phyloP scores from a whole-genome alignment of 2,888 invertebrate genomes.

The Eutolmus rufibarbis region DNA sequence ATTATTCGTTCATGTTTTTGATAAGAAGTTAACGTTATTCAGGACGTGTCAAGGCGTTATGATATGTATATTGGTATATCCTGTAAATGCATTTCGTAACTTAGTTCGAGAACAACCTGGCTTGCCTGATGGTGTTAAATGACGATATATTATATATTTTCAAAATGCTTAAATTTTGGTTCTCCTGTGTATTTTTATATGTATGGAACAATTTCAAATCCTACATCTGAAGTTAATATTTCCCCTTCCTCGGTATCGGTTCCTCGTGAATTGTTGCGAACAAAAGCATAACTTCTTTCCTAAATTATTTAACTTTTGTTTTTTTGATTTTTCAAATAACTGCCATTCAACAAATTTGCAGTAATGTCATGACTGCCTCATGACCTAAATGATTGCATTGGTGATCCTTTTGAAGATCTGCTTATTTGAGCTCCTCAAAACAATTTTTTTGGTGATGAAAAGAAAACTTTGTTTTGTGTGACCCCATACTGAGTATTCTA shows the following conservation, averaged over 20 bases:
- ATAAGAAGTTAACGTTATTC: no score
- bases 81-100: no score
- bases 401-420: neutral
- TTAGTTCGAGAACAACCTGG: no score
- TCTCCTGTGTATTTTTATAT: neutral
- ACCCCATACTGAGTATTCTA: no score
- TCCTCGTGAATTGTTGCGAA: slow-evolving; percentile 1
- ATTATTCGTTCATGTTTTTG: no score
- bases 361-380: neutral
- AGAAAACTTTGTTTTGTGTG: neutral
- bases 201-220: neutral
- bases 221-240: neutral
- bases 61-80: no score
- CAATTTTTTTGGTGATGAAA: neutral
- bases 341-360: neutral
- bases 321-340: neutral
- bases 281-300: slow-evolving; percentile 6
- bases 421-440: neutral
- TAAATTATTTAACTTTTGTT: slow-evolving; percentile 28
- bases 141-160: neutral
- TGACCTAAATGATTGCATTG: neutral
- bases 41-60: no score
- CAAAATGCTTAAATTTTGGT: neutral
- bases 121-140: no score
- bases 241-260: slow-evolving; percentile 5